A percentile compares a stretch with the other conserved stretches of the same genome.
phyloP scores from a whole-genome alignment of 2,797 vertebrate species.

The Emys orbicularis region DNA sequence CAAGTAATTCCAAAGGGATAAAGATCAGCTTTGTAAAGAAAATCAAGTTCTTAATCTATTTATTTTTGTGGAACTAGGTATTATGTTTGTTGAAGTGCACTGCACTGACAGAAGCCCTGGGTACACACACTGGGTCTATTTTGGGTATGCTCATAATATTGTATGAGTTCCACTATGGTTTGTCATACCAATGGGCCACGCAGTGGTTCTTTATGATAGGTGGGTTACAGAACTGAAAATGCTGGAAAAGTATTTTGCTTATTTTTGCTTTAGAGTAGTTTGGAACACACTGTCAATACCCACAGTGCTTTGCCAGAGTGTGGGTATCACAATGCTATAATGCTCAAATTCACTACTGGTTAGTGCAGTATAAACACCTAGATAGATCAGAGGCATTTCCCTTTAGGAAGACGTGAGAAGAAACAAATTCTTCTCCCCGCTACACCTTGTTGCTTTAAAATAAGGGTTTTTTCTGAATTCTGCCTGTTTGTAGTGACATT shows the following conservation, averaged over 20 bases:
- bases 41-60: neutral
- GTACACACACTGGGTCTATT: constrained; percentile 61
- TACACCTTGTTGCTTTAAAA: neutral
- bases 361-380: neutral
- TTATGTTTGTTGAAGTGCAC: constrained; percentile 60
- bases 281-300: neutral
- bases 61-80: constrained; percentile 66
- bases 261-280: neutral
- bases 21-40: neutral
- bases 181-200: constrained; percentile 21
- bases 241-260: constrained; percentile 28
- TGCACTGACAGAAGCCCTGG: constrained; percentile 55
- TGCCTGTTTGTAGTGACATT: neutral
- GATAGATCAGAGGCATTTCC: neutral
- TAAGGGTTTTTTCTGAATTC: neutral
- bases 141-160: constrained; percentile 29
- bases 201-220: constrained; percentile 37
- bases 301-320: neutral
- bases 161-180: constrained; percentile 35
- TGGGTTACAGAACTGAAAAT: constrained; percentile 25
- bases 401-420: neutral
- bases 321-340: neutral
- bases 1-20: constrained; percentile 59
- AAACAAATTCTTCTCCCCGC: neutral
- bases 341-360: neutral